Base-by-base conservation (phyloP, 2,113 vertebrate species). In the Dromiciops gliroides region DNA sequence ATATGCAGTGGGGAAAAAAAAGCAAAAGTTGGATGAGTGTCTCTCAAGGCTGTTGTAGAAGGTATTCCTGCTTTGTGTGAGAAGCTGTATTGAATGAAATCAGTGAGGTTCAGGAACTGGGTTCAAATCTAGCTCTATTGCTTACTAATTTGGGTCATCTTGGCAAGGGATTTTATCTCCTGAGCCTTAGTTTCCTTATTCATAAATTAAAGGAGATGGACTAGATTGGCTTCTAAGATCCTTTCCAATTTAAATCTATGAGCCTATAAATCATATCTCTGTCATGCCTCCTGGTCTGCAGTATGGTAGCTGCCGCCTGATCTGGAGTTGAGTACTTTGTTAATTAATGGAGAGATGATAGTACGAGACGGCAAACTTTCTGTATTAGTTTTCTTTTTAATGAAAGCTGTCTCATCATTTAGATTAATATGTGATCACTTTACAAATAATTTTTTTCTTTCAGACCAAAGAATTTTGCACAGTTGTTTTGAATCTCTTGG, bases 401-500 rank as follows among this genome's bases (percentile, higher is more conserved):
- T 91, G 51, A 94, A 31, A 94, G 95, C 16, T 92, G n/a, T 94
- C n/a, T 51, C 89, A 25, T 75, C 19, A 44, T 37, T 83, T 19
- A 83, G 37, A 83, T 83, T 22, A 8, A 83, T 75, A 75, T 44
- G 67, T 83, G 5, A 44, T 83, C 49, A 75, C 25, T 7, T 50
- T 93, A 0, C 0, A 48, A 47, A 90, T 92, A 90, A 92, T 91
- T 10, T 50, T 10, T 22, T 53, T 94, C 3, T 91, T 98, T 94
- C 96, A 99, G 98, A 91, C 97, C n/a, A 98, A 98, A 95, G 51
- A 90, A 26, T 50, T 99, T 92, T 98, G 96, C 49, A 95, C 99
- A 22, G 51, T 97, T 49, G 28, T 99, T 97, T 97, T 99, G 96
- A 98, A 97, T 95, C 94, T 97, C 95, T 98, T 99, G 67, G 90